phyloP scores from a whole-genome alignment of 2,888 invertebrate species.

The Parnassius smintheus region DNA sequence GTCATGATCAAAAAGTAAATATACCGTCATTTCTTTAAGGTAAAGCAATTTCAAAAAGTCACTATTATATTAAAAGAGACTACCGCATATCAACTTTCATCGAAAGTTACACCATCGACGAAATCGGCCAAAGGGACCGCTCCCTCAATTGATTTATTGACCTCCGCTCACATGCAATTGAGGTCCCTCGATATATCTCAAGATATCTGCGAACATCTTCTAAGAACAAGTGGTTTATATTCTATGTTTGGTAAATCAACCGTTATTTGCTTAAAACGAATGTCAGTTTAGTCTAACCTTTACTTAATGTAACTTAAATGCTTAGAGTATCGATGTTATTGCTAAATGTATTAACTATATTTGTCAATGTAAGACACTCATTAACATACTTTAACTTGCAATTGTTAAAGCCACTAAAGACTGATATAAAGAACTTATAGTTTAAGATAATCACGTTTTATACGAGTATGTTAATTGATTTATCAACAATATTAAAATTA shows the following conservation, averaged over 20 bases:
- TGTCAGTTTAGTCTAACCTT: slow-evolving; percentile 26
- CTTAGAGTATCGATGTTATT: slow-evolving; percentile 21
- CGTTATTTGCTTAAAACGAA: slow-evolving; percentile 28
- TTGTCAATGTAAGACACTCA: slow-evolving; percentile 15
- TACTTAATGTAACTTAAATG: slow-evolving; percentile 24
- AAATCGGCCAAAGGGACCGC: slow-evolving; percentile 60
- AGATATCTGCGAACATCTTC: slow-evolving; percentile 38
- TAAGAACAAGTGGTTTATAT: slow-evolving; percentile 21
- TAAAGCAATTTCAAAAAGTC: slow-evolving; percentile 4
- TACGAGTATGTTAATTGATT: too few species aligned
- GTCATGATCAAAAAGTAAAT: too few species aligned
- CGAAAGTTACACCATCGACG: slow-evolving; percentile 54
- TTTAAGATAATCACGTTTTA: too few species aligned
- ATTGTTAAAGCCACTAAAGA: too few species aligned
- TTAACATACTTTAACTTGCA: slow-evolving; percentile 3
- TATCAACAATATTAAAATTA: too few species aligned
- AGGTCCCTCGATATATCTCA: slow-evolving; percentile 44
- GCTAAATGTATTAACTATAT: slow-evolving; percentile 17
- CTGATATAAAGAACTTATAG: too few species aligned
- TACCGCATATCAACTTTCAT: slow-evolving; percentile 53
- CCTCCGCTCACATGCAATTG: slow-evolving; percentile 37
- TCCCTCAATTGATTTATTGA: slow-evolving; percentile 74
- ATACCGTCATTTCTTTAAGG: neutral
- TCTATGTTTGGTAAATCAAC: slow-evolving; percentile 28
- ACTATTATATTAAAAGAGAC: slow-evolving; percentile 19